Evolutionary conservation across 2,888 invertebrate species (phyloP), one percentile per base, ranked within the genome.

Genomic region (Dryocosmus kuriphilus): DNA sequence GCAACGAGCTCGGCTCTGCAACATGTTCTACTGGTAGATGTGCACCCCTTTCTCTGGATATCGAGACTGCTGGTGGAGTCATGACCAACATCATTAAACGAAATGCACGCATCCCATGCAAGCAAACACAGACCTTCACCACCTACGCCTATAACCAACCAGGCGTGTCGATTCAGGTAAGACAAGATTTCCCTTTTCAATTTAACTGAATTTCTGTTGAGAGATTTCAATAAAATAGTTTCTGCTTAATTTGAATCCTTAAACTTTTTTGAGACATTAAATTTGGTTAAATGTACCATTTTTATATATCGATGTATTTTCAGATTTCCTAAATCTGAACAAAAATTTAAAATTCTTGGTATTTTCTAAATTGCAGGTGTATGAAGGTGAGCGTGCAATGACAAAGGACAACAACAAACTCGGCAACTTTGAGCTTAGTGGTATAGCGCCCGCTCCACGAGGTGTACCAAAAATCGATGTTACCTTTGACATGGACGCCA

Each of bases 11-110:
- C 94, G 6, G 94, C 93, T 91, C 96, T 97, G 84, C 95, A 96
- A 89, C 97, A 95, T 86, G 94, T 95, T 0, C 92, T 95, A 0
- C 90, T 96, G 14, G 94, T 95, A 0, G 95, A 96, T 87, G 95
- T 95, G 93, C 95, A 0, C 94, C 94, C 84, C 91, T 96, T 27
- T 96, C 96, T 0, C 92, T 96, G 73, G 96, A 96, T 51, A 96
- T 96, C 79, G 97, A 97, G 90, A 96, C 96, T 0, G 96, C 96
- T 24, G 96, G 96, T 22, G 96, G 96, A n/a, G 95, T 96, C 1
- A 96, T 96, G 96, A 92, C 92, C 41, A 94, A 94, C 83, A 92
- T 94, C 78, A 92, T 94, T 81, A 93, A 94, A 86, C 90, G 94
- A 84, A 94, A 94, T 85, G 90, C 93, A 5, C 90, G 93, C 57